Evolutionary conservation across 2,888 invertebrate species (phyloP), one percentile per base, ranked within the genome.

Genomic region (Muschampia plurimacula): DNA sequence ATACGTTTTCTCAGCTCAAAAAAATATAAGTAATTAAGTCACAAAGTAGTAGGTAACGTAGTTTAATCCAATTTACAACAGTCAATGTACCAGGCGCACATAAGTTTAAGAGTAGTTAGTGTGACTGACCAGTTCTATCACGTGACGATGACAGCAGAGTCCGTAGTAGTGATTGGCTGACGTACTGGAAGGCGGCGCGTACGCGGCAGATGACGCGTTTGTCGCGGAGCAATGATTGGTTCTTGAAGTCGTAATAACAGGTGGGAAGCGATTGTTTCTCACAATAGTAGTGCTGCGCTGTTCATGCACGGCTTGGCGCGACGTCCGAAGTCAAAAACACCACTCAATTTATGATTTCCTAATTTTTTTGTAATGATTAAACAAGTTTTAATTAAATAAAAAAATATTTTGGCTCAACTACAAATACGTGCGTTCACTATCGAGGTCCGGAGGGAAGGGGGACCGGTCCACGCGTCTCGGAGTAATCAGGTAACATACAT

Each of bases 361-460:
- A 49, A 49, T 49, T 12, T 28, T 49, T 49, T 49, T 46, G 13
- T 12, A n/a, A 1, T 4, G 28, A 49, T 49, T 49, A 8, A 49
- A 49, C 6, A 4, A 8, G 0, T n/a, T 49, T 10, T 4, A 49
- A 49, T 49, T 49, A 8, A 49, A 49, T 13, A 12, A n/a, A 12
- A 13, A 49, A 1, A n/a, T 49, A 2, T 12, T 8, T 4, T 8
- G 8, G 8, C 4, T 49, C 4, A n/a, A 4, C 49, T 4, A 49
- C 13, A 49, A 9, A 49, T 49, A 49, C 49, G 49, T 49, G 12
- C 9, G 49, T 9, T 12, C 13, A 13, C 49, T 49, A 49, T n/a
- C 49, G 49, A 49, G 49, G 49, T 49, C 49, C 49, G 49, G 49
- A n/a, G 49, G 49, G 49, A 49, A 49, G 49, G 49, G 49, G n/a